Evolutionary conservation across 1,140 invertebrate genomes (phyloP).

Genomic region (Melitaea cinxia): DNA sequence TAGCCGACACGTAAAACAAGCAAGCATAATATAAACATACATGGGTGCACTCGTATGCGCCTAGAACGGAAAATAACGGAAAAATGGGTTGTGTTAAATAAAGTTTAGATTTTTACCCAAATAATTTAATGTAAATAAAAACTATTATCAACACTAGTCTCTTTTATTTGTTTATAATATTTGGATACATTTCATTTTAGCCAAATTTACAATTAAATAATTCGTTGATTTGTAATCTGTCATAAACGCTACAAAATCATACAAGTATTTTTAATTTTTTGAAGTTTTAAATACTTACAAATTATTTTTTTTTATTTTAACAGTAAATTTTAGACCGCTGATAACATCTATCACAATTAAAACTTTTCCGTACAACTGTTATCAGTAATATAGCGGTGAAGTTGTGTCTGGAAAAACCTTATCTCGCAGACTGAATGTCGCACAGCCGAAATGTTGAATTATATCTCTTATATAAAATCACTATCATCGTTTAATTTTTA

Average conservation of each 20-base stretch:
- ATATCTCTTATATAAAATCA: too few species aligned
- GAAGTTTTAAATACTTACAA: too few species aligned
- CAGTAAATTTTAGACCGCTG: too few species aligned
- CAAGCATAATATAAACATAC: constrained; percentile 34
- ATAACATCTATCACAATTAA: background rate
- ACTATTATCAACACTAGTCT: too few species aligned
- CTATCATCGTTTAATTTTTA: too few species aligned
- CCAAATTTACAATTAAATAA: too few species aligned
- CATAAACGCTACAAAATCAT: too few species aligned
- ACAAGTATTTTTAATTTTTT: too few species aligned
- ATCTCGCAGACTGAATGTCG: constrained; percentile 53
- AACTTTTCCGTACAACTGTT: constrained; percentile 68
- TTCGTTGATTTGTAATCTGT: too few species aligned
- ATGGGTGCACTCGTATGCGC: constrained; percentile 31
- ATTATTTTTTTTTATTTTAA: too few species aligned
- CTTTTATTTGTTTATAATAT: too few species aligned
- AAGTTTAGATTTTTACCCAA: background rate
- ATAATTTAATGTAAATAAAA: background rate
- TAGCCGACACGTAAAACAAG: constrained; percentile 36
- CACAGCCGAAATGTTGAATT: constrained; percentile 39
- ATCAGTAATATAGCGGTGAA: constrained; percentile 66
- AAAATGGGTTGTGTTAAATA: background rate
- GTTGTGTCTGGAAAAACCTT: constrained; percentile 67
- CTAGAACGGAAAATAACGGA: constrained; percentile 21
- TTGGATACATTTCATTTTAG: too few species aligned